phyloP scores from a whole-genome alignment of 2,113 vertebrate genomes.

The Phoenicopterus ruber region DNA sequence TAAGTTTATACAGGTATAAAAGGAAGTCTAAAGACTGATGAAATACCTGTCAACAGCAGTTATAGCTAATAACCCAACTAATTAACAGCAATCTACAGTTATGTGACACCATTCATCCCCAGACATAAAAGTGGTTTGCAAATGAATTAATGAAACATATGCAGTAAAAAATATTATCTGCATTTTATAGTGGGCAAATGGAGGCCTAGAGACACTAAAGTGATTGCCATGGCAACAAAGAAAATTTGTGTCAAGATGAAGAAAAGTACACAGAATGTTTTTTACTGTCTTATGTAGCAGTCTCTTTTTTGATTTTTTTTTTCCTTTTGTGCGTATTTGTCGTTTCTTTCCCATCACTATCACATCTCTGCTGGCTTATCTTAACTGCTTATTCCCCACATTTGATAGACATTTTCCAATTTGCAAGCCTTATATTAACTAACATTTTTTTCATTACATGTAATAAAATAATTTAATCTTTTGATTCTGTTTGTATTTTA shows the following conservation, averaged over 20 bases:
- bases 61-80: background rate
- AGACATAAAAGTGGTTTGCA: background rate
- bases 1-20: background rate
- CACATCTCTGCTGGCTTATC: background rate
- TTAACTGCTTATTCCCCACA: background rate
- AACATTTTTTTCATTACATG: background rate
- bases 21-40: background rate
- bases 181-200: background rate
- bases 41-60: background rate
- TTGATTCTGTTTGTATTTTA: background rate
- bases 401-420: background rate
- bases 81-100: background rate
- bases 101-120: background rate
- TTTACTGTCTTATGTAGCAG: background rate
- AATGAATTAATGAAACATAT: background rate
- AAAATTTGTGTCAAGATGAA: background rate
- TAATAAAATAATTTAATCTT: background rate
- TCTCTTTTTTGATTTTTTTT: background rate
- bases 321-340: background rate
- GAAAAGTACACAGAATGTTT: background rate
- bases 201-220: background rate
- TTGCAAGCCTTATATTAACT: background rate
- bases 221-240: conserved; percentile 11
- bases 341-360: background rate
- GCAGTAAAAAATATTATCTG: background rate